Evolutionary conservation across 2,797 vertebrate genomes (phyloP).

Genomic region (Delichon dasypus): DNA sequence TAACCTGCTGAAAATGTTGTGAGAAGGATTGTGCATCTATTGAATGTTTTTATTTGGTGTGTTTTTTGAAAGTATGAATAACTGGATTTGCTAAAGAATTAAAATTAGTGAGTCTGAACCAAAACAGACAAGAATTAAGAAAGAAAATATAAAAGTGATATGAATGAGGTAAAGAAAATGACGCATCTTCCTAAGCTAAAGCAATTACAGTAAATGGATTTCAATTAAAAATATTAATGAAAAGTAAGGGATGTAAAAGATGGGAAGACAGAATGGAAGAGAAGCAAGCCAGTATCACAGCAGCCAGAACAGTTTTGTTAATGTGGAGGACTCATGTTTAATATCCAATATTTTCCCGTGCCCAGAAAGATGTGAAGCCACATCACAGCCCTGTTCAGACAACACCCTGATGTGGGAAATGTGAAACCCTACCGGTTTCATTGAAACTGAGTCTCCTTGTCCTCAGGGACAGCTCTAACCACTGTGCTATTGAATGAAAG

Average conservation of each 20-base stretch:
- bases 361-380: background rate
- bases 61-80: background rate
- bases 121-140: background rate
- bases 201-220: background rate
- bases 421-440: background rate
- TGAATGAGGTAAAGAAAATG: background rate
- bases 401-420: background rate
- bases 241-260: background rate
- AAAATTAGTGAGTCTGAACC: background rate
- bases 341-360: background rate
- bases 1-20: background rate
- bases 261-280: background rate
- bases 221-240: background rate
- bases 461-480: background rate
- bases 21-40: background rate
- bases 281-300: background rate
- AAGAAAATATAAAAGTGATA: background rate
- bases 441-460: background rate
- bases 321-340: background rate
- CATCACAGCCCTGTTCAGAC: background rate
- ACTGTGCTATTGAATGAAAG: background rate
- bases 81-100: background rate
- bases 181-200: background rate
- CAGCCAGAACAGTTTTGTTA: conserved; percentile 13
- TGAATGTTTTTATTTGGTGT: background rate